Base-by-base conservation (phyloP, 2,888 invertebrate species). In the Tridacna crocea region DNA sequence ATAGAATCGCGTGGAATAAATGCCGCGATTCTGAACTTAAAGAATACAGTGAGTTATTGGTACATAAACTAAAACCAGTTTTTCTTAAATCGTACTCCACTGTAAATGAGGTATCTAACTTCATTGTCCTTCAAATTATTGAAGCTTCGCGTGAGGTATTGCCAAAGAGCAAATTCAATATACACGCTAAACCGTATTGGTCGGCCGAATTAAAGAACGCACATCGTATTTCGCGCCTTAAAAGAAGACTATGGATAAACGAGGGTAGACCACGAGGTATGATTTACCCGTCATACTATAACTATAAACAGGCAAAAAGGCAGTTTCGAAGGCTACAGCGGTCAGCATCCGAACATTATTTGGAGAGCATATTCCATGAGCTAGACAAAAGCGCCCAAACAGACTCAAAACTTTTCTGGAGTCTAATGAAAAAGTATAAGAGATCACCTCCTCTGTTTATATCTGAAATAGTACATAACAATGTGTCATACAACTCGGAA, bases 151-250 rank as follows among this genome's bases (percentile, higher is more conserved):
- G 17, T 17, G 26, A 26, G 17, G 1, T 47, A 8, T 46, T 80
- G 17, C 75, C 75, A 15, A 15, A 63, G 8, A 75, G 61, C n/a
- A 75, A 60, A 46, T 80, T 70, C 61, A 75, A 80, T 51, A 75
- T 65, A 22, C 70, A 63, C 15, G 65, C 72, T 6, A 80, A 80
- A 55, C 80, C 80, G 6, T 76, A 80, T 58, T 80, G 76, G 80
- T 65, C 72, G n/a, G n/a, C 22, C 15, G 80, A 80, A 51, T 55
- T 80, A 17, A 80, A 76, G n/a, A 72, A 65, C 61, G 72, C 80
- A 3, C 80, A 80, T 51, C 51, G n/a, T 12, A 19, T 22, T 19
- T 66, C 75, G 11, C 61, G 80, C 27, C 36, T 55, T 11, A 65
- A 65, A 55, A 61, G 80, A 10, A 70, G 46, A 26, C 27, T 60